Percentiles rank a stretch among this genome's conserved stretches.
These are phyloP conservation scores for Liodrosophila aerea DNA, from an alignment of 2,888 invertebrate genomes.

Conservation along the genomic window DNA sequence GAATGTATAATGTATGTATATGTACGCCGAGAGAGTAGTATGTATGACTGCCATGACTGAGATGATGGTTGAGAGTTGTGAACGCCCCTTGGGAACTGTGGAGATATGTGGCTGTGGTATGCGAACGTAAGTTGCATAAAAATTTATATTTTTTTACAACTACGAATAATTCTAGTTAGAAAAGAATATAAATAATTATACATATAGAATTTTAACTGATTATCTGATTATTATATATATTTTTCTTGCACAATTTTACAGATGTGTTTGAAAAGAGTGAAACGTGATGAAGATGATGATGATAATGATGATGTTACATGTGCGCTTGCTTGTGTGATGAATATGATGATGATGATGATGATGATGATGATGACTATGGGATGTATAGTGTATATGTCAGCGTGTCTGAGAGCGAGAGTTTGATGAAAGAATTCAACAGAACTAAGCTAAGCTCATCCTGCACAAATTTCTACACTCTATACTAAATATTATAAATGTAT, in stretches of 20 bases:
- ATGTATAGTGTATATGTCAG: constrained; percentile 29
- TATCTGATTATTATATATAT: constrained; percentile 24
- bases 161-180: too few species aligned
- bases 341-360: too few species aligned
- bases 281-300: constrained; percentile 40
- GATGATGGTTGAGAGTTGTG: constrained; percentile 15
- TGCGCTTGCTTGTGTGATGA: constrained; percentile 48
- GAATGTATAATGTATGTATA: too few species aligned
- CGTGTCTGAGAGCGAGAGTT: constrained; percentile 28
- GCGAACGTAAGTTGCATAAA: constrained; percentile 64
- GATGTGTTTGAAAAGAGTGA: constrained; percentile 42
- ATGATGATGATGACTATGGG: constrained; percentile 30
- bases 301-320: too few species aligned
- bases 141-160: neutral
- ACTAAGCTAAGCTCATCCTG: constrained; percentile 38
- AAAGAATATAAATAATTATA: neutral
- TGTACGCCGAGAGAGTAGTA: too few species aligned
- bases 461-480: constrained; percentile 55
- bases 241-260: constrained; percentile 37
- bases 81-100: constrained; percentile 32
- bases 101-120: constrained; percentile 58
- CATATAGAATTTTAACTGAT: constrained; percentile 7
- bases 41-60: constrained; percentile 21
- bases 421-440: constrained; percentile 9
- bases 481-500: constrained; percentile 6